These are phyloP conservation scores for Sebastes variabilis DNA, from an alignment of 2,797 vertebrate species.

Conservation along the genomic window DNA sequence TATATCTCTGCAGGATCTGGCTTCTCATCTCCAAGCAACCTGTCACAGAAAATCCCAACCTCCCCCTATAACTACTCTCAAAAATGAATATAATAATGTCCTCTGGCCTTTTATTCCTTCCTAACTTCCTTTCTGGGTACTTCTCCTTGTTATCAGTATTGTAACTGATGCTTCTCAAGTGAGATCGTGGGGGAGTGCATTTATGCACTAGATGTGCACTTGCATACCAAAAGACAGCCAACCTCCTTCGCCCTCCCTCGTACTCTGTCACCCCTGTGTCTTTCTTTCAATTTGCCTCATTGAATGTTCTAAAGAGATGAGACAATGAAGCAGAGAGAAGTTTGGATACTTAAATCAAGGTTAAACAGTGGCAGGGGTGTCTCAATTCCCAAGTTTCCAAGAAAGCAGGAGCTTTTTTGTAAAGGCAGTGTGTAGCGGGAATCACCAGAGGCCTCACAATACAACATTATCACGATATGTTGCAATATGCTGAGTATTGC, in stretches of 20 bases:
- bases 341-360: neutral
- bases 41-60: neutral
- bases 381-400: slow-evolving; percentile 13
- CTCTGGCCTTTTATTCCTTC: neutral
- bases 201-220: neutral
- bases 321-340: neutral
- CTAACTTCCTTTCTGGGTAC: neutral
- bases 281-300: slow-evolving; percentile 1
- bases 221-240: neutral
- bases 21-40: neutral
- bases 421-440: neutral
- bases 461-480: too few species aligned
- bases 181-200: neutral
- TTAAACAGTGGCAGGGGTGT: neutral
- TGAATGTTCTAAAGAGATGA: neutral
- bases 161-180: neutral
- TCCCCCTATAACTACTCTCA: neutral
- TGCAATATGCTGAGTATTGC: too few species aligned
- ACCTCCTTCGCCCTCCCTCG: neutral
- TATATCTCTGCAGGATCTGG: neutral
- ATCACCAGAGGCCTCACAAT: too few species aligned
- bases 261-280: neutral
- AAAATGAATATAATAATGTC: neutral
- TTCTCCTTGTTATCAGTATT: neutral
- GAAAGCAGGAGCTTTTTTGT: neutral